These are phyloP conservation scores for Euzophera pinguis DNA, from an alignment of 2,888 invertebrate genomes.

Conservation along the genomic window DNA sequence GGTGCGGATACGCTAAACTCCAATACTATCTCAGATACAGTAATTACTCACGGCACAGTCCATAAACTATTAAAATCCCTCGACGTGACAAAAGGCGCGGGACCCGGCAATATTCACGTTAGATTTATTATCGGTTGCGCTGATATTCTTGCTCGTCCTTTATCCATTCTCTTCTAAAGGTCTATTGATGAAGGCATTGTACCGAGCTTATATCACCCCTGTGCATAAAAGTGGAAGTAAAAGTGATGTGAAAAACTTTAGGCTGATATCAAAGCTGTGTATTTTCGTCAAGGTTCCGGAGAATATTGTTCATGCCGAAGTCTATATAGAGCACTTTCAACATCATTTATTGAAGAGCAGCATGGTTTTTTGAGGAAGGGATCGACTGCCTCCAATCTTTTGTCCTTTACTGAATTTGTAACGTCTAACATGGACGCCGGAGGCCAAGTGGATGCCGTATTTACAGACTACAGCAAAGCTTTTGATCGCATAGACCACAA, in stretches of 20 bases:
- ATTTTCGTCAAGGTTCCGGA: not conserved
- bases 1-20: not conserved
- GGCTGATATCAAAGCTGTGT: not conserved
- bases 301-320: not conserved
- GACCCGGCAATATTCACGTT: slow-evolving; percentile 20
- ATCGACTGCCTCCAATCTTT: not conserved
- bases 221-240: not conserved
- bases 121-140: slow-evolving; percentile 15
- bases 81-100: too few species aligned
- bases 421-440: not conserved
- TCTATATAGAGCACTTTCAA: too few species aligned
- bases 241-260: not conserved
- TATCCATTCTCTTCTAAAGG: slow-evolving; percentile 15
- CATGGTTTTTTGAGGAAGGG: not conserved
- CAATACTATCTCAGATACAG: not conserved
- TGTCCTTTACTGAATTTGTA: not conserved
- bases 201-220: not conserved
- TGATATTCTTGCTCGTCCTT: too few species aligned
- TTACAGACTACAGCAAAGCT: too few species aligned
- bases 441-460: not conserved
- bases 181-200: slow-evolving; percentile 12
- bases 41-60: slow-evolving; percentile 1
- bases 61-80: slow-evolving; percentile 14
- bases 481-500: too few species aligned
- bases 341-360: not conserved